Evolutionary conservation across 2,888 invertebrate genomes (phyloP).

Genomic region (Danaus chrysippus): DNA sequence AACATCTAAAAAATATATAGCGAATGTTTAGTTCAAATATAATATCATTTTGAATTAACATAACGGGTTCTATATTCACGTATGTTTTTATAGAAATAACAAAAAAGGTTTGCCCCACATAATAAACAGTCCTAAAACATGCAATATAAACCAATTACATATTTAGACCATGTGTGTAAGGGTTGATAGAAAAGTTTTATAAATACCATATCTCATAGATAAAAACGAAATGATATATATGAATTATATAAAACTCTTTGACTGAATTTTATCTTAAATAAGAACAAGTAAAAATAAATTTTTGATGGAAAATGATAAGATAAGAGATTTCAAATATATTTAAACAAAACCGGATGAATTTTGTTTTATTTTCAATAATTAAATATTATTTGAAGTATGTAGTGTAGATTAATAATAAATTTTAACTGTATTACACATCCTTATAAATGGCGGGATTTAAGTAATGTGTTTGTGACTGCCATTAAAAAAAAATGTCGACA

Average conservation of each 20-base stretch:
- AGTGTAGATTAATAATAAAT: not conserved
- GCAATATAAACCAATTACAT: not conserved
- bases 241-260: no score
- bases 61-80: not conserved
- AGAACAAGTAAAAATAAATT: no score
- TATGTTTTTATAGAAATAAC: not conserved
- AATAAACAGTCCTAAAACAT: slow-evolving; percentile 4
- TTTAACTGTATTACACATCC: not conserved
- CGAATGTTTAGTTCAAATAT: not conserved
- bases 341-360: no score
- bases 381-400: not conserved
- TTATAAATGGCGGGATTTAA: not conserved
- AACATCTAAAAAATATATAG: not conserved
- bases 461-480: slow-evolving; percentile 1
- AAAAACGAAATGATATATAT: no score
- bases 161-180: not conserved
- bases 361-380: not conserved
- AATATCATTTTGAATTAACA: not conserved
- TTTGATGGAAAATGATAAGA: no score
- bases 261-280: no score
- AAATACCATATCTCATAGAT: no score
- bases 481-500: not conserved
- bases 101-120: not conserved
- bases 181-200: not conserved
- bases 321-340: no score